A percentile compares a stretch with the other conserved stretches of the same genome.
Conservation (phyloP, 2,888 invertebrate genomes). For the Ethmia dodecea region DNA sequence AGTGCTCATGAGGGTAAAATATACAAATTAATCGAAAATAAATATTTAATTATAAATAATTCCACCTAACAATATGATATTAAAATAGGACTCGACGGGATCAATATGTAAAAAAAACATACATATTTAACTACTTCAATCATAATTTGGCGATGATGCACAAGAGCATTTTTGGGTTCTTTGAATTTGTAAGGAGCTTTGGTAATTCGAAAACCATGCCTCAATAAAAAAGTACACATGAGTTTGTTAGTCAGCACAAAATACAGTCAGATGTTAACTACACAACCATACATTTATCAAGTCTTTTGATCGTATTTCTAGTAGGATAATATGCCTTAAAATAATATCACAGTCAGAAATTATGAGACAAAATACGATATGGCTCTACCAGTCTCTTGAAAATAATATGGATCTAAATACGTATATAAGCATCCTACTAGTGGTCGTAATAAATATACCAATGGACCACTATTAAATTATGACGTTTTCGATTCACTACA, state of each 20-base stretch:
- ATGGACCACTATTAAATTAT: conserved; percentile 29
- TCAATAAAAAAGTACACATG: conserved; percentile 14
- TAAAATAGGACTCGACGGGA: too few relatives aligned
- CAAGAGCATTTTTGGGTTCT: too few relatives aligned
- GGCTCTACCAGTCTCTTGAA: conserved; percentile 53
- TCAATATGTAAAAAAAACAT: conserved; percentile 1
- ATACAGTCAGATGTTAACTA: conserved; percentile 31
- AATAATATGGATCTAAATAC: conserved; percentile 32
- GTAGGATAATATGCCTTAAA: conserved; percentile 37
- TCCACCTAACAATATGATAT: not conserved
- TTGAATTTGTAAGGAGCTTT: conserved; percentile 18
- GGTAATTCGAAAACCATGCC: conserved; percentile 18
- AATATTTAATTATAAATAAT: not conserved
- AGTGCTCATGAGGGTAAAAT: not conserved
- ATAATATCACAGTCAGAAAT: conserved; percentile 69
- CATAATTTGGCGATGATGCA: too few relatives aligned
- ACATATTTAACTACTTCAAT: not conserved
- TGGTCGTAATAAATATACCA: conserved; percentile 30
- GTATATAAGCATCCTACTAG: conserved; percentile 34
- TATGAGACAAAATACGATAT: conserved; percentile 41
- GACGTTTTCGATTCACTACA: conserved; percentile 33
- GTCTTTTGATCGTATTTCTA: conserved; percentile 30
- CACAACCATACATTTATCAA: conserved; percentile 24
- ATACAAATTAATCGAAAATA: conserved; percentile 2
- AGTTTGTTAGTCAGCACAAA: conserved; percentile 26